Base-by-base conservation (phyloP, 2,797 vertebrate genomes). In the Chiroxiphia lanceolata region DNA sequence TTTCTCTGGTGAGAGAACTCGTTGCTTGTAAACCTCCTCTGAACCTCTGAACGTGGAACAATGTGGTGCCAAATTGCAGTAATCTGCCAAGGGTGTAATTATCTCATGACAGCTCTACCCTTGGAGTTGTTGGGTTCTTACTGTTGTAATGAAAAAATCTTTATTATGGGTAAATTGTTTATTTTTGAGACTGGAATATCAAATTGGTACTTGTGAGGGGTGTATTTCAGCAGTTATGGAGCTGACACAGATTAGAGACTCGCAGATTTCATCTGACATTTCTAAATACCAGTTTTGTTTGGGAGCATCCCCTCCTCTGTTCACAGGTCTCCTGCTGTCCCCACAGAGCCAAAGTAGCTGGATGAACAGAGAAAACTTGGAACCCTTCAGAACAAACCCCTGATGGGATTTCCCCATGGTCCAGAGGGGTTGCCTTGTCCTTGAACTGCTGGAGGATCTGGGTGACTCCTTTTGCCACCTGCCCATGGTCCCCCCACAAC, bases 71-170 rank as follows among this genome's bases (percentile, higher is more conserved):
- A 96, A 96, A 97, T 95, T 96, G 95, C 94, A 94, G 95, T 95
- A 93, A 95, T 96, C 94, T 90, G 88, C 95, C 93, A 92, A 67
- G 90, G 95, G 90, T 95, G 51, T 95, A 96, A 95, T 97, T 97
- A 95, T 92, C 94, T 95, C 27, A 19, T 95, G 95, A 95, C 95
- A 96, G 96, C 95, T 95, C 23, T 95, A 95, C 93, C 96, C 96
- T 96, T 96, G 95, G 91, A 96, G 86, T 96, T 93, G 93, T 82
- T 96, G 83, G 86, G 83, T 92, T 96, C 93, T 95, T 94, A 92
- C 71, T 96, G 91, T 96, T 95, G 92, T 90, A 96, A 94, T 96
- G 90, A 92, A 96, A 96, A 96, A 96, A 95, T 96, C 91, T 95
- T 93, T 95, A 94, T 95, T 96, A 75, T 94, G 93, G 83, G 81